phyloP scores from a whole-genome alignment of 2,113 vertebrate genomes.

The Scomber colias region DNA sequence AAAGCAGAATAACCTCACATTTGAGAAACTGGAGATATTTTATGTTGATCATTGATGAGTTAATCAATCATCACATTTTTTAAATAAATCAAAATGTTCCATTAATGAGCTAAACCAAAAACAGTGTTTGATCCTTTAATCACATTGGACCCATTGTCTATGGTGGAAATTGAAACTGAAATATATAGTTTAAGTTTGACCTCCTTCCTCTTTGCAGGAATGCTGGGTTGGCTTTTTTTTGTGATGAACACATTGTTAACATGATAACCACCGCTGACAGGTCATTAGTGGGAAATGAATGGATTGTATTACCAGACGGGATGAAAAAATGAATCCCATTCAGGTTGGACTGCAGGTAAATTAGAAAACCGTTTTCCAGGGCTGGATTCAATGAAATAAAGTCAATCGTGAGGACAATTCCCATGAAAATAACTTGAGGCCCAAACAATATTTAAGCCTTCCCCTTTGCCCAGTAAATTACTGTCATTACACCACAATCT shows the following conservation, averaged over 20 bases:
- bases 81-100: too few relatives aligned
- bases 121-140: neutral
- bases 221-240: neutral
- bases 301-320: constrained; percentile 43
- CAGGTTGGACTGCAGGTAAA: constrained; percentile 43
- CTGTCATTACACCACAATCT: constrained; percentile 57
- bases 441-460: constrained; percentile 46
- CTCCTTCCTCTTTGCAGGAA: constrained; percentile 15
- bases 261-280: constrained; percentile 42
- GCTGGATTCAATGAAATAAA: constrained; percentile 38
- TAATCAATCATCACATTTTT: too few relatives aligned
- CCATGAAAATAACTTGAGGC: constrained; percentile 33
- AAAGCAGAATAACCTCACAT: too few relatives aligned
- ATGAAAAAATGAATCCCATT: constrained; percentile 45
- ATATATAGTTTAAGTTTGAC: neutral
- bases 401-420: constrained; percentile 42
- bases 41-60: too few relatives aligned
- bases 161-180: constrained; percentile 1
- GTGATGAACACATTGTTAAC: constrained; percentile 50
- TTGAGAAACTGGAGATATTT: too few relatives aligned
- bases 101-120: neutral
- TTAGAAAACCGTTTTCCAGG: constrained; percentile 45
- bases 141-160: neutral
- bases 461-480: constrained; percentile 48
- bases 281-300: constrained; percentile 33